phyloP scores from a whole-genome alignment of 2,888 invertebrate species.

The Mythimna pallens region DNA sequence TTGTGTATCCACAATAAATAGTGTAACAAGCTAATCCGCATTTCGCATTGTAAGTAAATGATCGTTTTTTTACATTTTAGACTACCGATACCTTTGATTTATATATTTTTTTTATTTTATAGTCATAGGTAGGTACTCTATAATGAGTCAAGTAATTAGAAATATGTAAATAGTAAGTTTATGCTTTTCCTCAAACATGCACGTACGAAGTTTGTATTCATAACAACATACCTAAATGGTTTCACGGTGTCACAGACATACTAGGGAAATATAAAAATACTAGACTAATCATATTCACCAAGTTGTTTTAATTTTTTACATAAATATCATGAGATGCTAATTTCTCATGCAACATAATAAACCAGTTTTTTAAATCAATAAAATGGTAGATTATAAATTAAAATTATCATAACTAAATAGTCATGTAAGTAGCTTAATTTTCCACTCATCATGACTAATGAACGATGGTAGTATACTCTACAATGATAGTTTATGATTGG shows the following conservation, averaged over 20 bases:
- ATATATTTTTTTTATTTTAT: too few relatives aligned
- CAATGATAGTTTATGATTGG: background rate
- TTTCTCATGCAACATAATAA: slow-evolving; percentile 30
- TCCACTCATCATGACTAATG: background rate
- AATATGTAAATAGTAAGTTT: background rate
- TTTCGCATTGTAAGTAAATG: too few relatives aligned
- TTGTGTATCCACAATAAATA: too few relatives aligned
- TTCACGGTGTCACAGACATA: background rate
- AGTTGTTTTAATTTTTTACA: slow-evolving; percentile 33
- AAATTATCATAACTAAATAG: background rate
- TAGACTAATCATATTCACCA: background rate
- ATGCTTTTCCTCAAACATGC: background rate
- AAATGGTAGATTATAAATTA: slow-evolving; percentile 15
- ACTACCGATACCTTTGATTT: too few relatives aligned
- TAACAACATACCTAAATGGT: background rate
- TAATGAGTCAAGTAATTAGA: too few relatives aligned
- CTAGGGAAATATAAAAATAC: slow-evolving; percentile 4
- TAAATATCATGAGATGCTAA: slow-evolving; percentile 42
- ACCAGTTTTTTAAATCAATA: slow-evolving; percentile 51
- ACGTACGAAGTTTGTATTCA: too few relatives aligned
- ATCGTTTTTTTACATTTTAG: too few relatives aligned
- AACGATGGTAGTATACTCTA: background rate
- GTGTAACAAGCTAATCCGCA: too few relatives aligned
- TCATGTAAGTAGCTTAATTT: background rate
- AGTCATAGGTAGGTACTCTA: too few relatives aligned